Evolutionary conservation across 53 echinoderm and acorn worm genomes (phyloP), one percentile per base, ranked within the genome.

Genomic region (Stichopus horrens): DNA sequence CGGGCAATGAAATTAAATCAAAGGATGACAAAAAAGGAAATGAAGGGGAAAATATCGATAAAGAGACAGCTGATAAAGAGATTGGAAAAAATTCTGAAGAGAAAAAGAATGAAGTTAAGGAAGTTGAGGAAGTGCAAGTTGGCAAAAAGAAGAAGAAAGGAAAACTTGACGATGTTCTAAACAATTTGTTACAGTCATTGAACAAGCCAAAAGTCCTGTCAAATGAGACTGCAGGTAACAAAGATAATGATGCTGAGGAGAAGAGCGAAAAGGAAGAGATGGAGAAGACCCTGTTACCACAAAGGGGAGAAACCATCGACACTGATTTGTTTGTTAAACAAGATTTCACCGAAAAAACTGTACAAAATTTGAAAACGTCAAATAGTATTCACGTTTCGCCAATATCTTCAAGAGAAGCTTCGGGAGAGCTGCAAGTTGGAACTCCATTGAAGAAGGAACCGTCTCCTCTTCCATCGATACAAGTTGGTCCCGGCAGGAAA

Each of bases 381-480:
- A 58, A 83, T 65, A 83, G 84, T 83, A 83, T 83, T 9, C 84
- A 83, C 51, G 84, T 83, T 57, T 83, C 84, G 21, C 84, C 84
- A 18, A 83, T 83, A 57, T 58, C 84, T 7, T 83, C 84, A 22
- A 20, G 84, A 21, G 84, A 83, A 51, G 60, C 84, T 7, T 83
- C 84, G 23, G 84, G 84, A 0, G 84, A 83, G 21, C 37, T 65
- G 19, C 57, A 60, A 7, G 20, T 83, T 18, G 65, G 51, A 16
- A 8, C 37, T 20, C 10, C 84, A 11, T 14, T 63, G 1, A 23
- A 58, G 57, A 65, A 51, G 21, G 84, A 57, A n/a, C 13, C 14
- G 8, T 55, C 18, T 58, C 21, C 20, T 4, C 5, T 59, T 21
- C 60, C 60, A 6, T 8, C 60, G 7, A 58, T 58, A 6, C 23